phyloP scores from a whole-genome alignment of 2,113 vertebrate genomes.

The Hoplias malabaricus region DNA sequence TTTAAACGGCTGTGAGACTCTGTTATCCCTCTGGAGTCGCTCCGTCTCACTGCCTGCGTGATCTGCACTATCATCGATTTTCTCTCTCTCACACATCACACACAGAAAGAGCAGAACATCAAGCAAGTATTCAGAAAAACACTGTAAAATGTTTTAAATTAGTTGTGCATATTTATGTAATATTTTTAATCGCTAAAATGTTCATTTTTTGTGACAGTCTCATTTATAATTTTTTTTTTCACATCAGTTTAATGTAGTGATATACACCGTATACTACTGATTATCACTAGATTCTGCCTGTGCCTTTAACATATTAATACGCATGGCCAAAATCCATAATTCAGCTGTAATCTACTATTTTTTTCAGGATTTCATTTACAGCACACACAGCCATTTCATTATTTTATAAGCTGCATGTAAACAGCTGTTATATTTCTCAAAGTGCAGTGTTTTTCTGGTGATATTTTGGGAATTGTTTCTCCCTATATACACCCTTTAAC shows the following conservation, averaged over 20 bases:
- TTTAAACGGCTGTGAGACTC: not conserved
- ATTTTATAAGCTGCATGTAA: not conserved
- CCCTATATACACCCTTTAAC: not conserved
- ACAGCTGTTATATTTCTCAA: not conserved
- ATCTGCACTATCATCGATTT: not conserved
- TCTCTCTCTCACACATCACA: not conserved
- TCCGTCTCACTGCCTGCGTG: not conserved
- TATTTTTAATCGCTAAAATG: too few species aligned
- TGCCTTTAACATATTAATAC: too few species aligned
- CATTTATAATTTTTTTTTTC: too few species aligned
- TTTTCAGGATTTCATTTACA: too few species aligned
- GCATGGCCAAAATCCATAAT: too few species aligned
- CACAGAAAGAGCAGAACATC: not conserved
- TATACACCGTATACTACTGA: too few species aligned
- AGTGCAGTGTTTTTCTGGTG: not conserved
- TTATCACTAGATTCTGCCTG: too few species aligned
- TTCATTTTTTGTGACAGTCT: too few species aligned
- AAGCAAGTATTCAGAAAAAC: not conserved
- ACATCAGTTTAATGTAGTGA: too few species aligned
- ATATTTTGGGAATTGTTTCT: not conserved
- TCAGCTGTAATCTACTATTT: too few species aligned
- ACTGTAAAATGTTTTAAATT: too few species aligned
- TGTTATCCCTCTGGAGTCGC: not conserved
- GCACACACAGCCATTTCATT: not conserved
- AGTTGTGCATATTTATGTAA: too few species aligned